Evolutionary conservation across 2,888 invertebrate genomes (phyloP).

Genomic region (Stictocephala bisonia): DNA sequence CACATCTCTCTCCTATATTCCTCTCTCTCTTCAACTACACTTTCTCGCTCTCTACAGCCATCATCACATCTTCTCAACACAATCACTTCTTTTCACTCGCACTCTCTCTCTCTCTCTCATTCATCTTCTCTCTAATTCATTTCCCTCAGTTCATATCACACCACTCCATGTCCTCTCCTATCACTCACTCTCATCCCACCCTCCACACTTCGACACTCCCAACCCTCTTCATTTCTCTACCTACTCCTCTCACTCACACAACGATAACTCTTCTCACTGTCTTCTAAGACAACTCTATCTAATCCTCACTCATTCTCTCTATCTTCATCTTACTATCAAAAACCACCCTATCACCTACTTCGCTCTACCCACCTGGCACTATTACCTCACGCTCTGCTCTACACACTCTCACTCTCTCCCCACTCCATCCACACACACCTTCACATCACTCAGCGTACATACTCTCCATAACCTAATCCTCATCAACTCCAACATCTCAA

Average conservation of each 20-base stretch:
- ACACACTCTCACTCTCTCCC: no score
- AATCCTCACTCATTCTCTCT: no score
- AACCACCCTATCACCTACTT: no score
- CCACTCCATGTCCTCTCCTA: neutral
- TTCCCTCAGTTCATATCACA: neutral
- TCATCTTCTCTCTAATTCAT: neutral
- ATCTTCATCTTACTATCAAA: no score
- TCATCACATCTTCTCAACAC: neutral
- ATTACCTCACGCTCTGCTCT: no score
- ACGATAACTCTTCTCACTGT: no score
- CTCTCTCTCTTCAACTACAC: slow-evolving; percentile 10
- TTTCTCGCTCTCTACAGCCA: neutral
- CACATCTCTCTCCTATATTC: slow-evolving; percentile 11
- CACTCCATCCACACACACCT: no score
- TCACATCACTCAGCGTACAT: no score
- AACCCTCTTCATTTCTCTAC: neutral
- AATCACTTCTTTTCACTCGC: neutral
- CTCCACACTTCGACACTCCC: neutral
- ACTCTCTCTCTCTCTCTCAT: neutral
- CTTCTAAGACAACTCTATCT: no score
- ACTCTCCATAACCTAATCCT: no score
- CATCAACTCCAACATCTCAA: no score
- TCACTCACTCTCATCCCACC: neutral
- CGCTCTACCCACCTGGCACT: no score
- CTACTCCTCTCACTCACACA: neutral